Evolutionary conservation across 2,113 vertebrate species (phyloP).

Genomic region (Hucho hucho): DNA sequence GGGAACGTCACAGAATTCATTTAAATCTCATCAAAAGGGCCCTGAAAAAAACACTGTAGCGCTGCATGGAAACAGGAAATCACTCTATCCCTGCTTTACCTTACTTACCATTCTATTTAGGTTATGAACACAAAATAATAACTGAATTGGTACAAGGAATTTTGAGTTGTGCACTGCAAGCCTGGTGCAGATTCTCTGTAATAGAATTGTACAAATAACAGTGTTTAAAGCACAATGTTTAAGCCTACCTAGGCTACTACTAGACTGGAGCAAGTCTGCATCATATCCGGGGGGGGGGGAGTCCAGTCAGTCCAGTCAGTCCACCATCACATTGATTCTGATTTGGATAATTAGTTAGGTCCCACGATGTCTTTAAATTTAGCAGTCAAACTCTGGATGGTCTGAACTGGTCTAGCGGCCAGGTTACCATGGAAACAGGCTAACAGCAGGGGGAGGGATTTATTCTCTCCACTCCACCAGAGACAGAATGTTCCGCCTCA

Average conservation of each 20-base stretch:
- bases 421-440: conserved; percentile 48
- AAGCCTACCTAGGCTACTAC: no score
- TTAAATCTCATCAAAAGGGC: conserved; percentile 77
- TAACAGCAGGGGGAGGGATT: conserved; percentile 16
- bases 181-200: no score
- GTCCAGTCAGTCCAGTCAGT: no score
- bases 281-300: no score
- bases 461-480: conserved; percentile 42
- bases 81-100: conserved; percentile 14
- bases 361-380: neutral
- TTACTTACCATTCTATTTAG: conserved; percentile 24
- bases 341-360: neutral
- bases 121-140: no score
- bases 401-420: neutral
- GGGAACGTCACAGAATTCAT: conserved; percentile 74
- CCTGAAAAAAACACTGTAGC: conserved; percentile 26
- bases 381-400: neutral
- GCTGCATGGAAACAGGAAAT: conserved; percentile 10
- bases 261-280: no score
- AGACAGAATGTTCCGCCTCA: conserved; percentile 44
- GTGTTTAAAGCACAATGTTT: no score
- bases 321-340: no score
- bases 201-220: no score
- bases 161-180: no score
- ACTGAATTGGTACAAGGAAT: no score